Base-by-base conservation (phyloP, 2,888 invertebrate species). In the Idaea aversata region DNA sequence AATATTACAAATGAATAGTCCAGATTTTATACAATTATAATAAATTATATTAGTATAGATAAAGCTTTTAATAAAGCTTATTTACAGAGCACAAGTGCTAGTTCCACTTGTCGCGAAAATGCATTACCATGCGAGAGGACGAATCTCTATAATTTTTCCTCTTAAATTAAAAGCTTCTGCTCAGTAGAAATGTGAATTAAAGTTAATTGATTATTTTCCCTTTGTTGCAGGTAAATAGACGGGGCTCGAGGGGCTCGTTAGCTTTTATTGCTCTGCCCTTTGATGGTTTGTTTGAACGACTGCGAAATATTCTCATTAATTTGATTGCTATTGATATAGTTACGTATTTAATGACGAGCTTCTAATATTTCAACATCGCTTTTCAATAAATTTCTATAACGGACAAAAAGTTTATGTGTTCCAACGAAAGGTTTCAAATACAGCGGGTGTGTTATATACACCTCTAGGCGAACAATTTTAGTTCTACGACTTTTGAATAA, bases 221-320 rank as follows among this genome's bases (percentile, higher is more conserved):
- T 5, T 77, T 77, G 76, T 77, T 77, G 64, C 79, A 78, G 79
- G 76, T 76, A 78, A 69, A 66, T 36, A 61, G 15, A n/a, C 58
- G 67, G 63, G 47, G 47, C 62, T 64, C 73, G 69, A 77, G 47
- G 47, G 47, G 47, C 47, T 47, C 47, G 47, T 47, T 47, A 47
- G 47, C 47, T 47, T 47, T 47, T 47, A 47, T 47, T 10, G 10
- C 47, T 47, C 47, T 47, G 47, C 47, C 47, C 47, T 47, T 47
- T 47, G 47, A 47, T 47, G 47, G 47, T 47, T 47, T 47, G 47
- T 47, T 47, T 47, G 47, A 47, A 47, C 47, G 47, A 47, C 47
- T 47, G 47, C 47, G 47, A 47, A 47, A 47, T 47, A 47, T 47
- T 47, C 47, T 47, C 47, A 47, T 47, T 47, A 47, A 47, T 47